Base-by-base conservation (phyloP, 1,140 invertebrate species). In the Diorhabda carinulata region DNA sequence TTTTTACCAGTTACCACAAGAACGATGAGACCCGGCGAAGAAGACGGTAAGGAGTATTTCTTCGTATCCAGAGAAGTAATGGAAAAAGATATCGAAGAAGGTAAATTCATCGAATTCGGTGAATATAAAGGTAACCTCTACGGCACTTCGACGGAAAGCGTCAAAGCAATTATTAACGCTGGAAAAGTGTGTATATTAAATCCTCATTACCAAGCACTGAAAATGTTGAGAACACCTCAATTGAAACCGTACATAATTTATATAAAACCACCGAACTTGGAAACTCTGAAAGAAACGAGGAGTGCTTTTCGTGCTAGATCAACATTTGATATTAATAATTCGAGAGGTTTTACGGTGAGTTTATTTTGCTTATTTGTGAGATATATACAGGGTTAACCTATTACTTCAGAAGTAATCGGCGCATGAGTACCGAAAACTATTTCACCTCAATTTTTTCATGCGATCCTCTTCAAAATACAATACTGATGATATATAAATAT, bases 71-170 rank as follows among this genome's bases (percentile, higher is more conserved):
- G 95, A 43, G 91, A 95, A 67, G 89, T 91, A 77, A 96, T 99
- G 91, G 93, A 98, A 76, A 88, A 91, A 62, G 95, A 98, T 75
- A 95, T 99, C 68, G 87, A 87, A 40, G 86, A 89, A 0, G 93
- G 93, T 4, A 95, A 95, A 79, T 98, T 98, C 79, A 92, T 99
- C 71, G 97, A 99, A 82, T 94, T 93, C 81, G 97, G 97, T 10
- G 96, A 98, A 81, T 98, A 95, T 82, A 96, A 98, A 81, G 97
- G 96, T 6, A 97, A 99, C 82, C 83, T 98, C 57, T 99, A 99
- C 78, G 98, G 97, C 7, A 98, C 96, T 3, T 94, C 93, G 45
- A 86, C 91, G 5, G 94, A 97, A 77, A 93, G 94, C 77, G 93
- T 99, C 2, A 89, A 90, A 78, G 89, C 90, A 25, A 89, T 98